These are phyloP conservation scores for Apodemus agrarius DNA, from an alignment of 2,797 vertebrate genomes.

Conservation along the genomic window DNA sequence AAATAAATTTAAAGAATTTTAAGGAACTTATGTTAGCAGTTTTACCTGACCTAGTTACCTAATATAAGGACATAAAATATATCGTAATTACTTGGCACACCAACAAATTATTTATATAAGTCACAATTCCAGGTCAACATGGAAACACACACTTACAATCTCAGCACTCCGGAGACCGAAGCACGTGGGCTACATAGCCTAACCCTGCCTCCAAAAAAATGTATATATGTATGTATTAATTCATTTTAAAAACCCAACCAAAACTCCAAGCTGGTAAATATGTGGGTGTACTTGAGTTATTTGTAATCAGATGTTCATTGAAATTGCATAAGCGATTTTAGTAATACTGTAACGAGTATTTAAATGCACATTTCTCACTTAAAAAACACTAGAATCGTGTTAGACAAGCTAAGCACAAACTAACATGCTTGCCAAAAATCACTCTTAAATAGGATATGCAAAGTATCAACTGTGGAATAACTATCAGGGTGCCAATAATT, in stretches of 20 bases:
- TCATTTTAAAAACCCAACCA: background rate
- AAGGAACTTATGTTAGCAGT: conserved; percentile 17
- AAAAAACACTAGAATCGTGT: conserved; percentile 15
- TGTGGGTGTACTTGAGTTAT: conserved; percentile 7
- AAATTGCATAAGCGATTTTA: conserved; percentile 45
- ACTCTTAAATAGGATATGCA: conserved; percentile 37
- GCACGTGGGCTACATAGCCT: background rate
- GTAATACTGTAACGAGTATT: conserved; percentile 36
- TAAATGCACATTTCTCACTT: conserved; percentile 57
- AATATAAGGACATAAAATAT: background rate
- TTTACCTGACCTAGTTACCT: conserved; percentile 41
- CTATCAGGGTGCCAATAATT: conserved; percentile 57
- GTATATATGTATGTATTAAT: background rate
- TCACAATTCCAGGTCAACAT: conserved; percentile 43
- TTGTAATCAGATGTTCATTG: conserved; percentile 37
- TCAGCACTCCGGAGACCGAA: background rate
- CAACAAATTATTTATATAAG: conserved; percentile 52
- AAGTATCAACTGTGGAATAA: conserved; percentile 37
- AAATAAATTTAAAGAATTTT: background rate
- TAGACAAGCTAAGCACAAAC: conserved; percentile 51
- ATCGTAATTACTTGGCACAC: conserved; percentile 23
- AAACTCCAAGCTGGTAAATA: conserved; percentile 41
- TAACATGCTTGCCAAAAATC: conserved; percentile 57
- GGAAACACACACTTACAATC: background rate
- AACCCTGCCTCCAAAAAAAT: background rate